These are phyloP conservation scores for Alentia gelatinosa DNA, from an alignment of 2,888 invertebrate species.

Conservation along the genomic window DNA sequence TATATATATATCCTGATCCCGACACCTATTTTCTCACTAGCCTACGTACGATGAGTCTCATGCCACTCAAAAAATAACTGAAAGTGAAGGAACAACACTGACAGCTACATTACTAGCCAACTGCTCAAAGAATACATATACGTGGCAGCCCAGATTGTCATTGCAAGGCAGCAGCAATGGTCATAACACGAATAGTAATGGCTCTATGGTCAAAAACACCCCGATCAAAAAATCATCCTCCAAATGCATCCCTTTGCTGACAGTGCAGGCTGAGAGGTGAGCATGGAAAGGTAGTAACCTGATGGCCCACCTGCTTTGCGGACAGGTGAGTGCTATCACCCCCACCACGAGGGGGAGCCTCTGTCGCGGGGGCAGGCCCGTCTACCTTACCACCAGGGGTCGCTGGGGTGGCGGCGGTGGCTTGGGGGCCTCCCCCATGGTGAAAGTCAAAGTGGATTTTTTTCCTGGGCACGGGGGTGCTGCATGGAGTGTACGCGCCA, in stretches of 20 bases:
- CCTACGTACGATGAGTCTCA: neutral
- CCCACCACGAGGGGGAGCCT: neutral
- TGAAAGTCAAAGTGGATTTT: neutral
- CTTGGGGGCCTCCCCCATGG: neutral
- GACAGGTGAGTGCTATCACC: neutral
- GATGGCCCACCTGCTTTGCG: neutral
- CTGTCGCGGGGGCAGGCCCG: neutral
- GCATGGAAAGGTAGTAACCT: neutral
- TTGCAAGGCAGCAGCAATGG: neutral
- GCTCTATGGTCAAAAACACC: neutral
- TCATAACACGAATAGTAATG: neutral
- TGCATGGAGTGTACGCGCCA: neutral
- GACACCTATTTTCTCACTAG: neutral
- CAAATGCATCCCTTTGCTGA: conserved; percentile 3
- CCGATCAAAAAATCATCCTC: neutral
- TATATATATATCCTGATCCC: too few species aligned
- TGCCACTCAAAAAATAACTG: neutral
- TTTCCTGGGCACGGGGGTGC: neutral
- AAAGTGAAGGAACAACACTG: neutral
- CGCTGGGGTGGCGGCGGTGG: neutral
- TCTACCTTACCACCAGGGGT: neutral
- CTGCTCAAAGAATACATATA: neutral
- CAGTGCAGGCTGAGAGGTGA: neutral
- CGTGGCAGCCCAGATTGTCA: neutral
- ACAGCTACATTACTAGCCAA: neutral